Evolutionary conservation across 2,113 vertebrate genomes (phyloP).

Genomic region (Thunnus maccoyii): DNA sequence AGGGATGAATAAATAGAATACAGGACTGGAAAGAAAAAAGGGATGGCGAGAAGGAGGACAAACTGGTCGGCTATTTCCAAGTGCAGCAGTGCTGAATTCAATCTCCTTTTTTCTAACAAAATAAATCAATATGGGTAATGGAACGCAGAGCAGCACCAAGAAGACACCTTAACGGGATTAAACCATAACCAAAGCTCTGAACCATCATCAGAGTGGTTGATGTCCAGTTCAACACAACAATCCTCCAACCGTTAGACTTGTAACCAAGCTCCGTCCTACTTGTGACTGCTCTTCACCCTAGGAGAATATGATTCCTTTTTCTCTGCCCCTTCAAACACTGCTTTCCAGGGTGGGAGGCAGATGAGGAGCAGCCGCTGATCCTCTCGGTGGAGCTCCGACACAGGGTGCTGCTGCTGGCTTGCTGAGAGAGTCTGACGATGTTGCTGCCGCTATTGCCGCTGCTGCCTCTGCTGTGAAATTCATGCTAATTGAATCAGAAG

Average conservation of each 20-base stretch:
- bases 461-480: conserved; percentile 81
- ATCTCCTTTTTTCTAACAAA: conserved; percentile 49
- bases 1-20: conserved; percentile 43
- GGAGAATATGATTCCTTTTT: conserved; percentile 46
- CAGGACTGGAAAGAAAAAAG: conserved; percentile 13
- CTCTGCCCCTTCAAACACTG: conserved; percentile 41
- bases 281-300: conserved; percentile 51
- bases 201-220: conserved; percentile 50
- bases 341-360: conserved; percentile 46
- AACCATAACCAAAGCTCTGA: conserved; percentile 38
- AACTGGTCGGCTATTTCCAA: conserved; percentile 67
- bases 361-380: conserved; percentile 53
- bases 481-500: conserved; percentile 86
- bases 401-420: conserved; percentile 64
- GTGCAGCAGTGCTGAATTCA: conserved; percentile 40
- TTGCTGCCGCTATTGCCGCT: conserved; percentile 64
- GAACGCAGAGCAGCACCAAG: conserved; percentile 44
- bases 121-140: conserved; percentile 69
- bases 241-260: conserved; percentile 60
- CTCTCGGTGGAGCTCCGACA: conserved; percentile 66
- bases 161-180: conserved; percentile 59
- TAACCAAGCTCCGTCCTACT: conserved; percentile 58
- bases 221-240: conserved; percentile 57
- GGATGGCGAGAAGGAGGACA: conserved; percentile 35
- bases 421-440: conserved; percentile 70